A percentile compares a stretch with the other conserved stretches of the same genome.
Conservation (phyloP, 2,113 vertebrate genomes). For the Zapus hudsonius region DNA sequence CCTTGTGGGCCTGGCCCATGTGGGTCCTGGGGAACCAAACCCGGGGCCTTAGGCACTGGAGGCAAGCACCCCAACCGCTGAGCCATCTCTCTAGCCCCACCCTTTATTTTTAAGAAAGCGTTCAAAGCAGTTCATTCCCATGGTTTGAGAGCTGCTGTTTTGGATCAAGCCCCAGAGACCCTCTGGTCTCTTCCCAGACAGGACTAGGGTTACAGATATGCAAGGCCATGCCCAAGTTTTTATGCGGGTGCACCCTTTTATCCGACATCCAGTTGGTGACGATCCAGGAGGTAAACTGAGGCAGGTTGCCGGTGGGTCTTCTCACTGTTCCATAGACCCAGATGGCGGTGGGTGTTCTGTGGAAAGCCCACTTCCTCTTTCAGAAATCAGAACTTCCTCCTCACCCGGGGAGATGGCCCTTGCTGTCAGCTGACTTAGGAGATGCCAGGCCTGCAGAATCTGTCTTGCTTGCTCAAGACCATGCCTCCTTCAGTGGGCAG, state of each 20-base stretch:
- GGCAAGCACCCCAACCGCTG: no score
- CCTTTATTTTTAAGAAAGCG: neutral
- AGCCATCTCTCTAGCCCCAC: no score
- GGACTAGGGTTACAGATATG: no score
- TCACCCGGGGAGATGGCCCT: neutral
- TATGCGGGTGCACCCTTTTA: no score
- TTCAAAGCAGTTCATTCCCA: neutral
- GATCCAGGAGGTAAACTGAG: neutral
- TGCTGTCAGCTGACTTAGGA: neutral
- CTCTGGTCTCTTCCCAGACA: no score
- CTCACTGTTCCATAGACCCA: neutral
- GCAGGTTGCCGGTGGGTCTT: neutral
- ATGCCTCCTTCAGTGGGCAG: neutral
- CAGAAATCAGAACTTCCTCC: neutral
- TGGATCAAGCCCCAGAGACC: no score
- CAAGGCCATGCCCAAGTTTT: no score
- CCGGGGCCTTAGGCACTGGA: no score
- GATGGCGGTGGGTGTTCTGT: fast-evolving
- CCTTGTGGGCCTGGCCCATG: no score
- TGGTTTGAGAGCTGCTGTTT: no score
- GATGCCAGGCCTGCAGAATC: no score
- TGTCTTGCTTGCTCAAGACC: neutral
- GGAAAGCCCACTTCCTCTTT: neutral
- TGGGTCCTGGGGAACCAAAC: no score
- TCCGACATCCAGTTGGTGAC: neutral